phyloP scores from a whole-genome alignment of 2,888 invertebrate species.

The Ceramica pisi region DNA sequence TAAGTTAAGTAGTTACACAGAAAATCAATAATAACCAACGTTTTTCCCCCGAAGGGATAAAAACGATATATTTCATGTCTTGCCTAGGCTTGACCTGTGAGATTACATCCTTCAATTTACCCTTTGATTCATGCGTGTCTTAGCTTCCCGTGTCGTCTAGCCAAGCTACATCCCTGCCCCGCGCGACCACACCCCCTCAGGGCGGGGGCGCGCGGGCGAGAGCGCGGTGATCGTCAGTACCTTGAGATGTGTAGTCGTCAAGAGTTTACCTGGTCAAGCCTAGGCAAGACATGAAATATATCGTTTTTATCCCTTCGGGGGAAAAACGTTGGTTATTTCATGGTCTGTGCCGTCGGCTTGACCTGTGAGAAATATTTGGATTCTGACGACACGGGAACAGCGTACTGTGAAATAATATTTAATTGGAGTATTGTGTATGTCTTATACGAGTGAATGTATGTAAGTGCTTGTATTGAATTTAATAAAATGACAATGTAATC shows the following conservation, averaged over 20 bases:
- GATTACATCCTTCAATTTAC: too few species aligned
- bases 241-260: conserved; percentile 19
- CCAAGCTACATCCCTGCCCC: too few species aligned
- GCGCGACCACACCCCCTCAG: too few species aligned
- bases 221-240: conserved; percentile 2
- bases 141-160: too few species aligned
- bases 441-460: not conserved
- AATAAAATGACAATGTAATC: conserved; percentile 1
- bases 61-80: too few species aligned
- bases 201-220: not conserved
- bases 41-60: too few species aligned
- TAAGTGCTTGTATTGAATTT: conserved; percentile 4
- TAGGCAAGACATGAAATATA: conserved; percentile 47
- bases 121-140: too few species aligned
- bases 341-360: conserved; percentile 25
- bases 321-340: conserved; percentile 43
- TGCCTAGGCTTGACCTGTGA: too few species aligned
- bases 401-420: conserved; percentile 16
- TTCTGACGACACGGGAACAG: conserved; percentile 19
- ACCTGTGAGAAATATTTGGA: conserved; percentile 6
- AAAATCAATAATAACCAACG: too few species aligned
- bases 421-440: too few species aligned
- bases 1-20: too few species aligned
- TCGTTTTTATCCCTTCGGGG: conserved; percentile 54
- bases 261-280: conserved; percentile 41